Percentiles rank a stretch among this genome's conserved stretches.
Evolutionary conservation across 2,797 vertebrate genomes (phyloP).

Genomic region (Lutjanus argentimaculatus): DNA sequence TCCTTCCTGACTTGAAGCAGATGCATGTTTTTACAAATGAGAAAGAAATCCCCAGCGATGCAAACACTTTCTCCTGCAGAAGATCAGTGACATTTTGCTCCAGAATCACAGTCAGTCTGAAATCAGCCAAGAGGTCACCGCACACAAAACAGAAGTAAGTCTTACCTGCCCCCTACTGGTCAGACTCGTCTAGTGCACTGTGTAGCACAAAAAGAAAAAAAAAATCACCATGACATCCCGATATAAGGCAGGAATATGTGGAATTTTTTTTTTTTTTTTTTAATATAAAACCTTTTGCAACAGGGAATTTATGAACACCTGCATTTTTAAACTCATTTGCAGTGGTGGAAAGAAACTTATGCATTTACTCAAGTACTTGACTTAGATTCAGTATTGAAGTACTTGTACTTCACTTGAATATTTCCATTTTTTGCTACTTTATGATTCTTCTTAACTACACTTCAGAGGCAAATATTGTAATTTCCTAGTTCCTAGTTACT

Average conservation of each 20-base stretch:
- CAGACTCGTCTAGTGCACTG: conserved; percentile 21
- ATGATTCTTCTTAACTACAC: too few relatives aligned
- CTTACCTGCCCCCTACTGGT: conserved; percentile 81
- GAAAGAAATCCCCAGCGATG: not conserved
- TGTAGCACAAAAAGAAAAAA: not conserved
- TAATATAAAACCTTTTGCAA: not conserved
- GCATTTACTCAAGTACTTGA: not conserved
- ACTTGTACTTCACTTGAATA: not conserved
- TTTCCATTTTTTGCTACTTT: conserved; percentile 1
- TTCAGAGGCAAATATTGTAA: not conserved
- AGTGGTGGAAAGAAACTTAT: not conserved
- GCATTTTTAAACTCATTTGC: not conserved
- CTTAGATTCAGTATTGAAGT: not conserved
- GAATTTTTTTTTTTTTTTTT: too few relatives aligned
- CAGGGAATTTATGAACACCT: too few relatives aligned
- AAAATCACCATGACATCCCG: not conserved
- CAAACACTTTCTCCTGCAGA: conserved; percentile 22
- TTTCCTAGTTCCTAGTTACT: not conserved
- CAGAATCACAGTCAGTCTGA: conserved; percentile 1
- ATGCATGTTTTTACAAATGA: conserved; percentile 1
- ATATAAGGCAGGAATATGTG: not conserved
- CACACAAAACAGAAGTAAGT: conserved; percentile 48
- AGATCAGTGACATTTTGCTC: conserved; percentile 28
- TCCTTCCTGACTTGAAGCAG: not conserved
- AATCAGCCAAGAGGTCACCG: conserved; percentile 8